phyloP scores from a whole-genome alignment of 2,888 invertebrate species.

The Lochmaea crataegi region DNA sequence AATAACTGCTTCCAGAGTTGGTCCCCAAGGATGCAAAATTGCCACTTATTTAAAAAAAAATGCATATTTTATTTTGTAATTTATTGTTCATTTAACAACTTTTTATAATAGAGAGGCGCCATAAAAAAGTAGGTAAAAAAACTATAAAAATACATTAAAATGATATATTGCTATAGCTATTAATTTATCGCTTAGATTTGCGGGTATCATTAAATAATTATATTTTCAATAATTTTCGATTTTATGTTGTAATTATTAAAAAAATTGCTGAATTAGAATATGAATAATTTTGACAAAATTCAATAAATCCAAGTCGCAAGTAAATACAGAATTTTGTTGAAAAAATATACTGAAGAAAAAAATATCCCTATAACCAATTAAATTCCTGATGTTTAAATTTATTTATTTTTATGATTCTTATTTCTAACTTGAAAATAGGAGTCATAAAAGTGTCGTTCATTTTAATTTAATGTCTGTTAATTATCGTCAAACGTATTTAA shows the following conservation, averaged over 20 bases:
- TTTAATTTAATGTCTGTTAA: background rate
- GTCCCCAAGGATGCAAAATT: too few species aligned
- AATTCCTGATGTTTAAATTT: too few species aligned
- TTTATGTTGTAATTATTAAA: background rate
- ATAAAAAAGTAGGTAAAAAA: background rate
- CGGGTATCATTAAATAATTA: background rate
- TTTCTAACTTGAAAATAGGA: too few species aligned
- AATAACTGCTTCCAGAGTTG: too few species aligned
- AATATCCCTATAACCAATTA: background rate
- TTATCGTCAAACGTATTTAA: too few species aligned
- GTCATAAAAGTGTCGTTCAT: background rate
- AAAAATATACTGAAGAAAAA: too few species aligned
- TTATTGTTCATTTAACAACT: background rate
- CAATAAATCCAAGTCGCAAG: background rate
- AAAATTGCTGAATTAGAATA: too few species aligned
- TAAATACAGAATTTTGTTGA: too few species aligned
- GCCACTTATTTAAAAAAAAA: too few species aligned
- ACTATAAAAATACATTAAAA: background rate
- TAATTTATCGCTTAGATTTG: background rate
- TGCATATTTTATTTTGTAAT: too few species aligned
- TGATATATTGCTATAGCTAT: background rate
- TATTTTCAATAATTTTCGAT: background rate
- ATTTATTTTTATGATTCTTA: too few species aligned
- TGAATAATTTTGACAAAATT: background rate
- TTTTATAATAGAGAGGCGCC: background rate